Conservation (phyloP, 2,797 vertebrate genomes). For the Crocodylus rhombifer region DNA sequence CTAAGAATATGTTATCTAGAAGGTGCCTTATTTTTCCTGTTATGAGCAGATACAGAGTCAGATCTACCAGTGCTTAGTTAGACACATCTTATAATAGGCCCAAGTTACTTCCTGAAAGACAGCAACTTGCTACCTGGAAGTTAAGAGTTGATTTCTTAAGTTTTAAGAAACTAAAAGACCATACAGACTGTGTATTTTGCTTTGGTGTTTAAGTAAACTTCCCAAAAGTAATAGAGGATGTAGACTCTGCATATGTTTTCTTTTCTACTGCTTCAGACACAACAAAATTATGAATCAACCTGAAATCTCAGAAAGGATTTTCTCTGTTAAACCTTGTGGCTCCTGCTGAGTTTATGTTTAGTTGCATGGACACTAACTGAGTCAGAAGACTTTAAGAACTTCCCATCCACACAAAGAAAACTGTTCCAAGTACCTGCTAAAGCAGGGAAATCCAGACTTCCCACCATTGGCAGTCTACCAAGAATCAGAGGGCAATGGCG, state of each 20-base stretch:
- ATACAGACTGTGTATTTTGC: not conserved
- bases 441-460: slow-evolving; percentile 27
- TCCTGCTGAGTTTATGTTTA: not conserved
- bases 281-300: slow-evolving; percentile 30
- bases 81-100: not conserved
- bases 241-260: not conserved
- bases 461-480: not conserved
- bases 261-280: slow-evolving; percentile 13
- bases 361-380: slow-evolving; percentile 2
- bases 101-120: not conserved
- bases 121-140: not conserved
- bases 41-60: not conserved
- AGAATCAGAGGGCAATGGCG: not conserved
- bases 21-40: not conserved
- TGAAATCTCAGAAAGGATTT: not conserved
- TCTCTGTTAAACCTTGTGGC: not conserved
- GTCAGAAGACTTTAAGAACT: not conserved
- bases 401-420: not conserved
- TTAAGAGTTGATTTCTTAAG: not conserved
- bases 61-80: not conserved
- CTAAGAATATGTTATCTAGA: not conserved
- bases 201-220: not conserved
- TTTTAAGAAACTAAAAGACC: not conserved
- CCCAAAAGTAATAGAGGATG: not conserved
- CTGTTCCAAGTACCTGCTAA: not conserved